A percentile compares a stretch with the other conserved stretches of the same genome.
Conservation (phyloP, 1,140 invertebrate species). For the Hyles vespertilio region DNA sequence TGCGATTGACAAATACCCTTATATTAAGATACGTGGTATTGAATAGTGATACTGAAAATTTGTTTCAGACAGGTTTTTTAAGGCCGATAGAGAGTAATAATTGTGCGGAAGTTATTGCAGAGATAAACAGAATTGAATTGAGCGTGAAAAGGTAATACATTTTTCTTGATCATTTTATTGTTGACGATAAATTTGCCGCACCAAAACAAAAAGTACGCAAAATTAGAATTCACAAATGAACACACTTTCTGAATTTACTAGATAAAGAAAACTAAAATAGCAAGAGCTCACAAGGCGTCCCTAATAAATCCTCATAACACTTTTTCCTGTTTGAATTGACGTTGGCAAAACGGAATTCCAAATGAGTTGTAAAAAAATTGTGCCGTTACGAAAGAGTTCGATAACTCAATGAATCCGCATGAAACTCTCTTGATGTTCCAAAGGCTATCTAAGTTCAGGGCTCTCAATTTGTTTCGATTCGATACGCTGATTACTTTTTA, state of each 20-base stretch:
- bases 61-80: too few species aligned
- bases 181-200: too few species aligned
- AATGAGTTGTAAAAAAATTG: constrained; percentile 18
- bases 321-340: constrained; percentile 12
- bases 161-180: too few species aligned
- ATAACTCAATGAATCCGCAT: constrained; percentile 24
- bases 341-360: constrained; percentile 16
- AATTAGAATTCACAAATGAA: background rate
- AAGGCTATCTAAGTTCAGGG: constrained; percentile 15
- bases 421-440: constrained; percentile 12
- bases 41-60: too few species aligned
- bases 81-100: too few species aligned
- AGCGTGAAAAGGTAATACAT: too few species aligned
- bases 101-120: too few species aligned
- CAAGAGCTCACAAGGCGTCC: background rate
- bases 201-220: background rate
- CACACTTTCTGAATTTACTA: background rate
- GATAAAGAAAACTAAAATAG: background rate
- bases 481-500: constrained; percentile 22
- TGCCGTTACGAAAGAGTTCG: constrained; percentile 18
- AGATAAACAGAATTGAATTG: too few species aligned
- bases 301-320: constrained; percentile 11
- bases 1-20: too few species aligned
- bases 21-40: too few species aligned
- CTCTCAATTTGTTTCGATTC: constrained; percentile 22